Conservation (phyloP, 2,888 invertebrate species). For the Zaprionus obscuricornis region DNA sequence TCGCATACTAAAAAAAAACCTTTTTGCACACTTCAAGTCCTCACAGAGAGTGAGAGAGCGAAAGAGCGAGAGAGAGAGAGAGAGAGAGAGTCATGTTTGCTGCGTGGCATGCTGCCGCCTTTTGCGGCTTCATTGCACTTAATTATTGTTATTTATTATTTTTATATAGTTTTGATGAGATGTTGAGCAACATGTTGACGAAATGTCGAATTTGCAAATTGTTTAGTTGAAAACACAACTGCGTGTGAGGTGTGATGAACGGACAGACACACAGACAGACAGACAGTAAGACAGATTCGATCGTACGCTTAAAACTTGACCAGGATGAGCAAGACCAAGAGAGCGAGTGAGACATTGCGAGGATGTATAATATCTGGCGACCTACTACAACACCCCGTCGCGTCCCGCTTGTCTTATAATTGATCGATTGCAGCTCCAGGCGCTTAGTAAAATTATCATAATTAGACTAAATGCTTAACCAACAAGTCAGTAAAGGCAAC, state of each 20-base stretch:
- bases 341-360: no score
- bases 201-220: constrained; percentile 81
- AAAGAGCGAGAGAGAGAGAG: no score
- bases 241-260: constrained; percentile 5
- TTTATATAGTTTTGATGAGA: constrained; percentile 79
- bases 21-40: no score
- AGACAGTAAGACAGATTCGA: constrained; percentile 35
- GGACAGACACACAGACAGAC: not conserved
- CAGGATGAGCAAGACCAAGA: no score
- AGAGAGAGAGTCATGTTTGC: no score
- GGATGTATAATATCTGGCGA: no score
- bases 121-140: constrained; percentile 80
- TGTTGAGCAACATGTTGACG: constrained; percentile 78
- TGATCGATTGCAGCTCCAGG: constrained; percentile 79
- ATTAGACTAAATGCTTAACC: constrained; percentile 72
- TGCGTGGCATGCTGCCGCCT: constrained; percentile 27
- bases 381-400: no score
- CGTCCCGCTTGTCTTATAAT: constrained; percentile 59
- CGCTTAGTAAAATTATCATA: constrained; percentile 75
- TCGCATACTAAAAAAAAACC: no score
- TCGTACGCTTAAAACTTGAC: no score
- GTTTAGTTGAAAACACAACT: constrained; percentile 71
- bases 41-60: no score
- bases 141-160: constrained; percentile 84
- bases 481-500: constrained; percentile 24